Evolutionary conservation across 1,140 invertebrate genomes (phyloP).

Genomic region (Drosophila ananassae): DNA sequence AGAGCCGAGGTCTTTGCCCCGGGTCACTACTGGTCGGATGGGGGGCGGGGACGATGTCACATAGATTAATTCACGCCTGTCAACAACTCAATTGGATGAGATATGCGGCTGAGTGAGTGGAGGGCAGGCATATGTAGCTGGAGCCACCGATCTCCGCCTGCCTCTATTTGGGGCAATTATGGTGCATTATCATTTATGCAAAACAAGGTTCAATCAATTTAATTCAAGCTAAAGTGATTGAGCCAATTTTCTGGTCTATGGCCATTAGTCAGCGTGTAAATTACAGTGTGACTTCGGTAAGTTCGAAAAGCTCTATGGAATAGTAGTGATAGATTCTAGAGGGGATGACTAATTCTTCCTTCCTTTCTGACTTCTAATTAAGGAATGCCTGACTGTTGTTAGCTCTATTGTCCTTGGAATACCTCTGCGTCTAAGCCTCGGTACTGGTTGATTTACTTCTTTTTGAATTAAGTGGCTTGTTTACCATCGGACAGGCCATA

Average conservation of each 20-base stretch:
- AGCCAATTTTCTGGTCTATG: slow-evolving; percentile 53
- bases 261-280: slow-evolving; percentile 1
- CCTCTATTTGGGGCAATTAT: slow-evolving; percentile 16
- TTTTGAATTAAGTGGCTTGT: slow-evolving; percentile 65
- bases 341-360: too few relatives aligned
- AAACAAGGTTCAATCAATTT: slow-evolving; percentile 55
- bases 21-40: slow-evolving; percentile 16
- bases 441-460: slow-evolving; percentile 50
- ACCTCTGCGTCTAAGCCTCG: slow-evolving; percentile 28
- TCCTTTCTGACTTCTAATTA: neutral
- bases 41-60: slow-evolving; percentile 39
- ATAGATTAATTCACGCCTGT: slow-evolving; percentile 49
- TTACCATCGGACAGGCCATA: slow-evolving; percentile 58
- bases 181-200: slow-evolving; percentile 54
- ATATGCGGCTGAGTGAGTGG: slow-evolving; percentile 15
- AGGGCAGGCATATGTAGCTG: slow-evolving; percentile 10
- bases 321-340: neutral
- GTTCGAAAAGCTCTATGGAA: neutral
- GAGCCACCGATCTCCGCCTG: slow-evolving; percentile 15
- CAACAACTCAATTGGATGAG: slow-evolving; percentile 49
- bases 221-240: slow-evolving; percentile 48
- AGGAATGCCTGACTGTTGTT: slow-evolving; percentile 20
- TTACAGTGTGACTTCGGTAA: slow-evolving; percentile 2
- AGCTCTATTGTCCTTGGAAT: slow-evolving; percentile 60
- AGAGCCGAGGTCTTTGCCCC: slow-evolving; percentile 67